phyloP scores from a whole-genome alignment of 2,797 vertebrate genomes.

The Hoplostethus atlanticus region DNA sequence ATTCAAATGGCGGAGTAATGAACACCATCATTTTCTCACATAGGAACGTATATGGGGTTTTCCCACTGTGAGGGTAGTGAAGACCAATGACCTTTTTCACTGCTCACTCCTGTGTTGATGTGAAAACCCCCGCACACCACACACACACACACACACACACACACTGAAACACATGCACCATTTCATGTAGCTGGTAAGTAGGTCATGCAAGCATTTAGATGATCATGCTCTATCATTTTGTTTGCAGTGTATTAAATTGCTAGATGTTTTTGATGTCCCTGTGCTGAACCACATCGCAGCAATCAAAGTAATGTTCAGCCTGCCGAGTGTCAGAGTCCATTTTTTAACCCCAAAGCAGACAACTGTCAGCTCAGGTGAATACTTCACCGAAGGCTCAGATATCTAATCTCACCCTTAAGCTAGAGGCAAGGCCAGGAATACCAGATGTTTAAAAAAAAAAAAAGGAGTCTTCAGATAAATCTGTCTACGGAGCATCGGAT shows the following conservation, averaged over 20 bases:
- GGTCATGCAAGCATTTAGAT: conserved; percentile 20
- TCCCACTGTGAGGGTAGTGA: conserved; percentile 19
- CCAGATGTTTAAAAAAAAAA: conserved; percentile 11
- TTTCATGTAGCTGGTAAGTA: conserved; percentile 4
- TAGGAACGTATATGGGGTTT: background rate
- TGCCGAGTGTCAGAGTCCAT: conserved; percentile 34
- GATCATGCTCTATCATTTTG: conserved; percentile 19
- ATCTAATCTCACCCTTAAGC: conserved; percentile 21
- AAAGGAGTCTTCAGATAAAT: conserved; percentile 24
- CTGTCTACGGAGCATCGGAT: conserved; percentile 36
- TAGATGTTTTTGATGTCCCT: conserved; percentile 34
- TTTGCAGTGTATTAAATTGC: conserved; percentile 20
- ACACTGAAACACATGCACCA: background rate
- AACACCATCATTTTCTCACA: conserved; percentile 25
- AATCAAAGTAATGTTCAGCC: conserved; percentile 46
- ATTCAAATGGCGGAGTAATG: conserved; percentile 44
- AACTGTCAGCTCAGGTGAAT: conserved; percentile 23
- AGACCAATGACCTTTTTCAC: conserved; percentile 10
- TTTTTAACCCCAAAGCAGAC: conserved; percentile 18
- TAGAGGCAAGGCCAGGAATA: conserved; percentile 13
- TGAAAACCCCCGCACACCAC: background rate
- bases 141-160: background rate
- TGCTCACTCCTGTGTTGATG: conserved; percentile 3
- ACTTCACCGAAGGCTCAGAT: conserved; percentile 20
- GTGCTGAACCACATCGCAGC: conserved; percentile 22